A percentile compares a stretch with the other conserved stretches of the same genome.
These are phyloP conservation scores for Oceanites oceanicus DNA, from an alignment of 2,113 vertebrate genomes.

Conservation along the genomic window DNA sequence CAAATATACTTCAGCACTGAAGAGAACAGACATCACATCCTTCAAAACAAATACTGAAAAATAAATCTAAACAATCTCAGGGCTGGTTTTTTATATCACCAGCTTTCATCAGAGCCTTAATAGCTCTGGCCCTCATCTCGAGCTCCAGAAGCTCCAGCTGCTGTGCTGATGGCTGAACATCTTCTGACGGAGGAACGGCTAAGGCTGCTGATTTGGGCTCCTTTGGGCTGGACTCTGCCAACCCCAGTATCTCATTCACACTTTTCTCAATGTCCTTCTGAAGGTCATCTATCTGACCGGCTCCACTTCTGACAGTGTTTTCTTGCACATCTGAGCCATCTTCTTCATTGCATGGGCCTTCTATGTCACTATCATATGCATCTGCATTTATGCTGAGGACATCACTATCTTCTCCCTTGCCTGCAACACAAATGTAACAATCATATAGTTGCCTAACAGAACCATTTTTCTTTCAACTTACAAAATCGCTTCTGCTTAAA, in stretches of 20 bases:
- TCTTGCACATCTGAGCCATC: constrained; percentile 57
- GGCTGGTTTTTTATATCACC: constrained; percentile 82
- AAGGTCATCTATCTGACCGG: constrained; percentile 84
- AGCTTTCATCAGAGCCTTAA: constrained; percentile 98
- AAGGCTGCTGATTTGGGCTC: constrained; percentile 45
- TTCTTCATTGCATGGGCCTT: constrained; percentile 86
- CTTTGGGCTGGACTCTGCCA: constrained; percentile 71
- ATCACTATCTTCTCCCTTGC: constrained; percentile 91
- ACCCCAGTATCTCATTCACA: constrained; percentile 90
- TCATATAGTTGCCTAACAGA: not conserved
- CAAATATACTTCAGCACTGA: constrained; percentile 45
- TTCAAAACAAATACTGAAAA: constrained; percentile 38
- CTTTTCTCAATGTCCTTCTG: constrained; percentile 95
- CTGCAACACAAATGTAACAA: constrained; percentile 64
- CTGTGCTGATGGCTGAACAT: constrained; percentile 87
- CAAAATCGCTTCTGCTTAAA: not conserved
- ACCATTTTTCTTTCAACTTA: not conserved
- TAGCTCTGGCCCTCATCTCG: constrained; percentile 96
- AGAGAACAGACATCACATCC: constrained; percentile 26
- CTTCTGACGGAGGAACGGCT: constrained; percentile 48
- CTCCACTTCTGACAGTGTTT: constrained; percentile 28
- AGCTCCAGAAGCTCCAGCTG: constrained; percentile 95
- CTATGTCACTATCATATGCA: constrained; percentile 94
- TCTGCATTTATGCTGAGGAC: constrained; percentile 97
- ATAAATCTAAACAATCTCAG: constrained; percentile 9